Conservation (phyloP, 2,888 invertebrate genomes). For the Nesidiocoris tenuis region DNA sequence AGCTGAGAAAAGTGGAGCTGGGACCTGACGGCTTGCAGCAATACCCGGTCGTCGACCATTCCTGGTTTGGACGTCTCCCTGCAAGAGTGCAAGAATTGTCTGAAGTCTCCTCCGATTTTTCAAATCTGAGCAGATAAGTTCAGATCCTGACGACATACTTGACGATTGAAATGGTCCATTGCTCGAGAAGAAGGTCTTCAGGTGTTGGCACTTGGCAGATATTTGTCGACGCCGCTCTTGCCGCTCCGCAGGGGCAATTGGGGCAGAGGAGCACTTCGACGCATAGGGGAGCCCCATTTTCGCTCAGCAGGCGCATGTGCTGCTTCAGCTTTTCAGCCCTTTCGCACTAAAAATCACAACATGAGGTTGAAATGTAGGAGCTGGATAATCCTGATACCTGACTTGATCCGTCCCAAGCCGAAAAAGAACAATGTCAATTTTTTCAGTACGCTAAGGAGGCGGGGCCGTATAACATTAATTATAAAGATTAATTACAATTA, state of each 20-base stretch:
- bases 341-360: conserved; percentile 60
- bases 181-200: conserved; percentile 69
- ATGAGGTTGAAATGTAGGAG: no score
- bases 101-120: no score
- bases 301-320: conserved; percentile 66
- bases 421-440: no score
- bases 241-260: conserved; percentile 63
- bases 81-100: background rate
- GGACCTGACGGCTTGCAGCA: conserved; percentile 89
- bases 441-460: no score
- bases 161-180: conserved; percentile 75
- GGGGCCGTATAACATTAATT: no score
- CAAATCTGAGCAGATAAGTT: no score
- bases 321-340: conserved; percentile 59
- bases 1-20: conserved; percentile 96
- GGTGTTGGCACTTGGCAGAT: conserved; percentile 56
- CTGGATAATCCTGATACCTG: no score
- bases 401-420: no score
- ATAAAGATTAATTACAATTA: no score
- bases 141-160: no score
- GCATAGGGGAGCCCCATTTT: conserved; percentile 71
- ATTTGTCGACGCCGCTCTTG: conserved; percentile 54
- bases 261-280: conserved; percentile 78
- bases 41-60: conserved; percentile 57
- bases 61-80: conserved; percentile 19